Evolutionary conservation across 2,888 invertebrate species (phyloP).

Genomic region (Dione juno): DNA sequence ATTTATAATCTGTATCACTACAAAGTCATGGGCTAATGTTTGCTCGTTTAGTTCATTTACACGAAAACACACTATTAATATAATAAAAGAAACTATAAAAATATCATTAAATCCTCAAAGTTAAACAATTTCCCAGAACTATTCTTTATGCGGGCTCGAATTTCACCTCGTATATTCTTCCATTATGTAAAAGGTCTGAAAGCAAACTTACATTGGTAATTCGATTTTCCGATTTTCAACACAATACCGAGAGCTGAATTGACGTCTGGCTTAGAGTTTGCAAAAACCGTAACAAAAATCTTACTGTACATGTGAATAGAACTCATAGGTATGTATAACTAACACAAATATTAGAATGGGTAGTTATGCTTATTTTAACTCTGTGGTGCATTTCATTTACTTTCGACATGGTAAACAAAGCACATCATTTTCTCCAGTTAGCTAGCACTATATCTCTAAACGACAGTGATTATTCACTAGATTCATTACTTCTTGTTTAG

Average conservation of each 20-base stretch:
- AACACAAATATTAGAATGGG: no score
- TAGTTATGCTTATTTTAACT: no score
- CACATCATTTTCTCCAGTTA: no score
- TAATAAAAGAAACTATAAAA: conserved; percentile 1
- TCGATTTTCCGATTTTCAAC: conserved; percentile 39
- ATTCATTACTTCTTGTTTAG: neutral
- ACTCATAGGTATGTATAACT: no score
- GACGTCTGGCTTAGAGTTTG: conserved; percentile 19
- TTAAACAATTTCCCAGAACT: neutral
- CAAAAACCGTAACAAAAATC: conserved; percentile 31
- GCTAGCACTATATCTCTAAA: no score
- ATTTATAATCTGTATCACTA: neutral
- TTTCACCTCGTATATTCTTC: conserved; percentile 40
- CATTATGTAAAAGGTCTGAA: conserved; percentile 43
- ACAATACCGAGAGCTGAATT: conserved; percentile 23
- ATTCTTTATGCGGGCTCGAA: conserved; percentile 19
- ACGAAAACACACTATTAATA: neutral
- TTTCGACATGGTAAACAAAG: no score
- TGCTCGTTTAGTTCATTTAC: neutral
- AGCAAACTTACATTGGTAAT: conserved; percentile 30
- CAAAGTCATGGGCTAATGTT: neutral
- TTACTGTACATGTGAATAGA: conserved; percentile 27
- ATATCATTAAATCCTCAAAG: neutral
- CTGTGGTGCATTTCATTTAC: no score
- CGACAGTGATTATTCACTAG: neutral